A percentile compares a stretch with the other conserved stretches of the same genome.
These are phyloP conservation scores for Phaedon cochleariae DNA, from an alignment of 2,888 invertebrate genomes.

Conservation along the genomic window DNA sequence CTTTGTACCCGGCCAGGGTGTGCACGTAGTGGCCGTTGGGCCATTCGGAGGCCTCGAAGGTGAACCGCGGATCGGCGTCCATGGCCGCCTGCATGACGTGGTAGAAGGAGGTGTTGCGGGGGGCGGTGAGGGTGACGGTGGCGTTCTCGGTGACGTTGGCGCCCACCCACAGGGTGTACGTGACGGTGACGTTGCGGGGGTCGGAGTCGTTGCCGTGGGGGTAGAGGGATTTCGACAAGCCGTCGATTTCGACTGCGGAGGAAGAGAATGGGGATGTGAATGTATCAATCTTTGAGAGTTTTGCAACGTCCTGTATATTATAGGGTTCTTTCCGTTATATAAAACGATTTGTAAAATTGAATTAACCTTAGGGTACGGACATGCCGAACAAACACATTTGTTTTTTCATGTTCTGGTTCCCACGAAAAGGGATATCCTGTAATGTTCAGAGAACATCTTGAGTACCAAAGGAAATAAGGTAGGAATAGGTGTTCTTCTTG, in stretches of 20 bases:
- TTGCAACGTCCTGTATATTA: too few species aligned
- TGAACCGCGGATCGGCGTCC: slow-evolving; percentile 74
- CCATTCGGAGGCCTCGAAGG: slow-evolving; percentile 81
- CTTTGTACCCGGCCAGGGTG: slow-evolving; percentile 81
- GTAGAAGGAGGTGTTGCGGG: slow-evolving; percentile 74
- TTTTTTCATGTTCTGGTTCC: too few species aligned
- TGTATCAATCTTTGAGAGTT: too few species aligned
- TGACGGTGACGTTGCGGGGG: slow-evolving; percentile 77
- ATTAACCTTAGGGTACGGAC: too few species aligned
- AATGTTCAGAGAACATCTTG: too few species aligned
- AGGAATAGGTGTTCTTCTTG: too few species aligned
- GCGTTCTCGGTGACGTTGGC: slow-evolving; percentile 85
- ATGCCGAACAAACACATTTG: too few species aligned
- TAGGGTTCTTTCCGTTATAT: too few species aligned
- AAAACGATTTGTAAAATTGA: too few species aligned
- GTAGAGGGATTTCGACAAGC: slow-evolving; percentile 55
- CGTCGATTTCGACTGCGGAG: slow-evolving; percentile 57
- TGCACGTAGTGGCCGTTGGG: slow-evolving; percentile 93
- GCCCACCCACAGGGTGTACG: slow-evolving; percentile 89
- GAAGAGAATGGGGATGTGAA: too few species aligned
- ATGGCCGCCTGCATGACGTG: slow-evolving; percentile 81
- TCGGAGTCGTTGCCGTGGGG: slow-evolving; percentile 67
- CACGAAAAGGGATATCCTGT: too few species aligned
- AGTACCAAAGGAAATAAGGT: too few species aligned
- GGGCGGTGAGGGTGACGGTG: slow-evolving; percentile 78